These are phyloP conservation scores for Archocentrus centrarchus DNA, from an alignment of 2,113 vertebrate species.

Conservation along the genomic window DNA sequence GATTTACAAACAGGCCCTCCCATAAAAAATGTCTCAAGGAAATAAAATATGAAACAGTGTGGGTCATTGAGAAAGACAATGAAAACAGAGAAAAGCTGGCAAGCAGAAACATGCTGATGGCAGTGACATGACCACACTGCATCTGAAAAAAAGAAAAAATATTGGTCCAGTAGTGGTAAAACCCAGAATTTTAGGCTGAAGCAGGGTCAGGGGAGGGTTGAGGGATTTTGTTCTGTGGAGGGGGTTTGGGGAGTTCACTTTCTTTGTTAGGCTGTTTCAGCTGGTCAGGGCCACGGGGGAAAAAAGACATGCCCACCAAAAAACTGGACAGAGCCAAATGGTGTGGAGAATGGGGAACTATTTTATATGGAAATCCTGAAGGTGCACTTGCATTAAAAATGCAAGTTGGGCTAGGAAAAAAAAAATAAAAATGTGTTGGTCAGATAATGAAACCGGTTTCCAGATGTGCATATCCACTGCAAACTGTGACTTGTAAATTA, in stretches of 20 bases:
- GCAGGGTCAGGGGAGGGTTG: not conserved
- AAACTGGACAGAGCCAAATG: conserved; percentile 32
- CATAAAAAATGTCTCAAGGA: conserved; percentile 45
- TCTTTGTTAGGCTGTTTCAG: conserved; percentile 35
- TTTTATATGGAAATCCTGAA: conserved; percentile 71
- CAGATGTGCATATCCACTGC: conserved; percentile 36
- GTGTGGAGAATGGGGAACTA: conserved; percentile 26
- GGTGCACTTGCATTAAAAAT: conserved; percentile 46
- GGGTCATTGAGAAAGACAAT: conserved; percentile 26
- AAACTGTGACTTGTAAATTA: conserved; percentile 45
- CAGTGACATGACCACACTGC: not conserved
- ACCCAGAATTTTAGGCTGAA: conserved; percentile 7
- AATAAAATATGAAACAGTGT: conserved; percentile 33
- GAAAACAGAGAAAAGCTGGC: conserved; percentile 41
- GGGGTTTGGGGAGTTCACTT: conserved; percentile 33
- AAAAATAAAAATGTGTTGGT: not conserved
- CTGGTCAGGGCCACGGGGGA: conserved; percentile 21
- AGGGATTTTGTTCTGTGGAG: conserved; percentile 18
- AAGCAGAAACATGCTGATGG: conserved; percentile 13
- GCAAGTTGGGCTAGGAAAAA: conserved; percentile 11
- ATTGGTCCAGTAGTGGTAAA: conserved; percentile 17
- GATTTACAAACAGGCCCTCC: conserved; percentile 47
- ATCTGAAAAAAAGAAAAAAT: not conserved
- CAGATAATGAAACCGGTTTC: conserved; percentile 39
- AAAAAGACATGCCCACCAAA: not conserved